phyloP scores from a whole-genome alignment of 2,888 invertebrate species.

The Dascillus cervinus region DNA sequence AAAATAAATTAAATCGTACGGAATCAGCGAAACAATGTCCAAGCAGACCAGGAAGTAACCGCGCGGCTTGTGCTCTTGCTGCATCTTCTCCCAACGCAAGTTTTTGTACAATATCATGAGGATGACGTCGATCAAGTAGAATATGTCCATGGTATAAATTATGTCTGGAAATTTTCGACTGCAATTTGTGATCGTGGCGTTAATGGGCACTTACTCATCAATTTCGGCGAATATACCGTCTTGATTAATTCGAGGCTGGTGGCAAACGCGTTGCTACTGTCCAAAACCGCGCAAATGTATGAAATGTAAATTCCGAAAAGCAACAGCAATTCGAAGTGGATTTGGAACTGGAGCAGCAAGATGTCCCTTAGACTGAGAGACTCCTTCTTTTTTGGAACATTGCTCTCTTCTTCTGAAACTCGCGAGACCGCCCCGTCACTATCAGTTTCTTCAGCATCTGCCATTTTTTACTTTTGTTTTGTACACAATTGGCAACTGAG shows the following conservation, averaged over 20 bases:
- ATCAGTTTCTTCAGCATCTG: no score
- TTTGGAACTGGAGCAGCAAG: conserved; percentile 19
- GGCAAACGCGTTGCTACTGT: conserved; percentile 7
- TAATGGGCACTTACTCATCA: conserved; percentile 7
- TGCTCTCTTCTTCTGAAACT: no score
- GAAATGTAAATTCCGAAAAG: conserved; percentile 9
- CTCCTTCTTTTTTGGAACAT: no score
- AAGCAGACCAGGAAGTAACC: conserved; percentile 5
- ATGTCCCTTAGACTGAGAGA: no score
- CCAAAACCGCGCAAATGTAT: conserved; percentile 9
- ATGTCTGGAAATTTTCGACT: conserved; percentile 8
- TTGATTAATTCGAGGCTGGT: conserved; percentile 3
- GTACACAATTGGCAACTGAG: no score
- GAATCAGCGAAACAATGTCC: conserved; percentile 12
- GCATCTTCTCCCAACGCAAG: conserved; percentile 9
- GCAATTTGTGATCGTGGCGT: background rate
- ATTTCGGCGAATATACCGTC: conserved; percentile 5
- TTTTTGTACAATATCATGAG: conserved; percentile 13
- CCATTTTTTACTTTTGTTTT: no score
- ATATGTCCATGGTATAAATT: conserved; percentile 14
- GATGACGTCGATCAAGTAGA: conserved; percentile 16
- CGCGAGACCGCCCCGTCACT: no score
- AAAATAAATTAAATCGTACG: conserved; percentile 12
- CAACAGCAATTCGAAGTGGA: conserved; percentile 13
- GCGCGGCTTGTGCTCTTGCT: conserved; percentile 10